These are phyloP conservation scores for Cepphus grylle DNA, from an alignment of 2,113 vertebrate genomes.

Conservation along the genomic window DNA sequence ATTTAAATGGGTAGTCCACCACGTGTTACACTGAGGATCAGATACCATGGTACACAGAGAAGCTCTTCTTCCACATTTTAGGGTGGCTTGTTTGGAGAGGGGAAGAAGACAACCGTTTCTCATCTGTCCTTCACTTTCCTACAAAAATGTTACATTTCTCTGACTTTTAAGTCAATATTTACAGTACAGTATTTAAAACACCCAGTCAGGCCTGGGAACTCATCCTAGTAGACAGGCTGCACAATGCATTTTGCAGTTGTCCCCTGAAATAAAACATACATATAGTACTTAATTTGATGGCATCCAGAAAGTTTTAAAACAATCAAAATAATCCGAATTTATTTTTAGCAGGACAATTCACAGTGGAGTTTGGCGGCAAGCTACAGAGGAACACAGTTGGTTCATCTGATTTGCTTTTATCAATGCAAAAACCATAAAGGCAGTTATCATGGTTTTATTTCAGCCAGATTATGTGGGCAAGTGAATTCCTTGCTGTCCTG, in stretches of 20 bases:
- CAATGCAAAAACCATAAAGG: background rate
- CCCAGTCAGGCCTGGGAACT: background rate
- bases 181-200: background rate
- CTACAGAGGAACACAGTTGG: background rate
- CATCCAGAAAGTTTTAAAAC: background rate
- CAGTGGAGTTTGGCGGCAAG: background rate
- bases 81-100: background rate
- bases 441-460: background rate
- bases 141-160: background rate
- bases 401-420: background rate
- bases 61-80: background rate
- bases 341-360: background rate
- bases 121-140: background rate
- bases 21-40: background rate
- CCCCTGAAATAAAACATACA: background rate
- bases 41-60: background rate
- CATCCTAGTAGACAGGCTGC: background rate
- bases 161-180: background rate
- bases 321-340: background rate
- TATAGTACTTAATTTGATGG: background rate
- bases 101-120: background rate
- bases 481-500: background rate
- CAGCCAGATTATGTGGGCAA: background rate
- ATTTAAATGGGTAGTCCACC: background rate
- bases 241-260: rapidly evolving